These are phyloP conservation scores for Platycheirus albimanus DNA, from an alignment of 2,888 invertebrate genomes.

Conservation along the genomic window DNA sequence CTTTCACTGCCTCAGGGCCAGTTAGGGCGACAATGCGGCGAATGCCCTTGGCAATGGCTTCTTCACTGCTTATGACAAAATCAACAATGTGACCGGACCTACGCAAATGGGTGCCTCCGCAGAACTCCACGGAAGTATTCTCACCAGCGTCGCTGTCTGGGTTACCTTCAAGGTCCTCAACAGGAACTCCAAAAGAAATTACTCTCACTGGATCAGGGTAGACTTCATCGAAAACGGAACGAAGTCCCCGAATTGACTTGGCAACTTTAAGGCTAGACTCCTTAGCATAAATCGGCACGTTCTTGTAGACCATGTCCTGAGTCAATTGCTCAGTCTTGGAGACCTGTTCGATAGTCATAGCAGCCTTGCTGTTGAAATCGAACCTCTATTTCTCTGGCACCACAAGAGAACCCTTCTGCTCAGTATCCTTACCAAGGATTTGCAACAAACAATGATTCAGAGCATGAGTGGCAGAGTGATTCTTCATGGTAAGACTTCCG, in stretches of 20 bases:
- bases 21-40: slow-evolving; percentile 98
- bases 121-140: slow-evolving; percentile 98
- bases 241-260: slow-evolving; percentile 94
- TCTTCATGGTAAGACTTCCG: slow-evolving; percentile 97
- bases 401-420: slow-evolving; percentile 98
- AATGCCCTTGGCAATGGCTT: slow-evolving; percentile 99
- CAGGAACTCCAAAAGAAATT: slow-evolving; percentile 96
- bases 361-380: slow-evolving; percentile 97
- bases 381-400: slow-evolving; percentile 98
- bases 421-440: slow-evolving; percentile 94
- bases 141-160: slow-evolving; percentile 91
- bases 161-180: slow-evolving; percentile 93
- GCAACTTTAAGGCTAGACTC: slow-evolving; percentile 92
- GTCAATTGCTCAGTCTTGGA: slow-evolving; percentile 92
- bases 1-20: slow-evolving; percentile 95
- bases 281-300: slow-evolving; percentile 93
- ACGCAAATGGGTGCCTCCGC: slow-evolving; percentile 98
- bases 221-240: slow-evolving; percentile 99
- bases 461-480: slow-evolving; percentile 98
- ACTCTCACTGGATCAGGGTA: slow-evolving; percentile 98
- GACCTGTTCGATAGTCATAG: slow-evolving; percentile 94
- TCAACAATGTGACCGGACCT: slow-evolving; percentile 96
- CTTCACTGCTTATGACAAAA: slow-evolving; percentile 98
- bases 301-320: slow-evolving; percentile 89
- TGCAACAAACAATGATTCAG: slow-evolving; percentile 96